Evolutionary conservation across 1,140 invertebrate species (phyloP).

Genomic region (Cotesia chilonis): DNA sequence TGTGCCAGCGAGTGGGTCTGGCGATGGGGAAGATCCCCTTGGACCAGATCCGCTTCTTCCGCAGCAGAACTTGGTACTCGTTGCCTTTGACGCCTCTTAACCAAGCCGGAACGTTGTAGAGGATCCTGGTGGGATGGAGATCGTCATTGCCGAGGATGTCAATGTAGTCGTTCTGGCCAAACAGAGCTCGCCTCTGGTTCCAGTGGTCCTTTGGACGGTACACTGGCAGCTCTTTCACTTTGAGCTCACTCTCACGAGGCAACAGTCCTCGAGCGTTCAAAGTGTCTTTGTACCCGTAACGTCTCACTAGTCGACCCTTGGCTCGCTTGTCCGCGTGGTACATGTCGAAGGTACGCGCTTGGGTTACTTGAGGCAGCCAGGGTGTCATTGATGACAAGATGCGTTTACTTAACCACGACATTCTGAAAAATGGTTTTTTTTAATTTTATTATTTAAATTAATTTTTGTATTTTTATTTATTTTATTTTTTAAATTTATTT

Average conservation of each 20-base stretch:
- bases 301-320: constrained; percentile 68
- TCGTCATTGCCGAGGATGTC: constrained; percentile 88
- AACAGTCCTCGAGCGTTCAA: constrained; percentile 74
- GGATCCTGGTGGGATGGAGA: constrained; percentile 81
- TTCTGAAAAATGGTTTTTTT: constrained; percentile 23
- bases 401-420: constrained; percentile 50
- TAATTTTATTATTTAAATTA: no score
- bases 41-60: constrained; percentile 75
- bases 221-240: constrained; percentile 71
- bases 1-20: constrained; percentile 79
- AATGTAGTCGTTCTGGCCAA: constrained; percentile 97
- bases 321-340: constrained; percentile 76
- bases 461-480: background rate
- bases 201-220: constrained; percentile 80
- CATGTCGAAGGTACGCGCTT: constrained; percentile 64
- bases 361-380: constrained; percentile 60
- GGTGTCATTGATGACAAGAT: constrained; percentile 28
- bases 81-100: constrained; percentile 86
- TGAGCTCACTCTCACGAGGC: constrained; percentile 68
- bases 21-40: constrained; percentile 68
- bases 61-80: constrained; percentile 83
- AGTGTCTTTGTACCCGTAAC: constrained; percentile 77
- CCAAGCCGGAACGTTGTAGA: constrained; percentile 87
- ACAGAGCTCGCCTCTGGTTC: constrained; percentile 79
- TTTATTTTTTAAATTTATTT: no score